A percentile compares a stretch with the other conserved stretches of the same genome.
phyloP scores from a whole-genome alignment of 2,113 vertebrate species.

The Melanerpes aurifrons region DNA sequence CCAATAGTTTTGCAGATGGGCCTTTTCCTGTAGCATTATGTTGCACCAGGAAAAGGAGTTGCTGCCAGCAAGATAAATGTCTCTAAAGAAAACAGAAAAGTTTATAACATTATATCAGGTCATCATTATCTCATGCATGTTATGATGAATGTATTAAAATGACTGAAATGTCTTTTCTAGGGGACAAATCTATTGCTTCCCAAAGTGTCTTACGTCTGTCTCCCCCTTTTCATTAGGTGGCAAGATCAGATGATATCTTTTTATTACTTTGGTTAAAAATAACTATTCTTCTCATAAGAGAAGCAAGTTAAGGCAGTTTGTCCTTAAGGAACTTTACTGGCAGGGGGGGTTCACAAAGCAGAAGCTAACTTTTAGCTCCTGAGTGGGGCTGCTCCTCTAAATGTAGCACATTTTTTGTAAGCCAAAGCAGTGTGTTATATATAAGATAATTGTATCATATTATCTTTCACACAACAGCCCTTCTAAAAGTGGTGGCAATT shows the following conservation, averaged over 20 bases:
- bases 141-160: not conserved
- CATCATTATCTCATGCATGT: not conserved
- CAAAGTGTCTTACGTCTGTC: not conserved
- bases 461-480: not conserved
- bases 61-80: not conserved
- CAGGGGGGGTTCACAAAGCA: not conserved
- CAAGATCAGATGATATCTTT: not conserved
- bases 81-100: not conserved
- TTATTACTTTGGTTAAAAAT: not conserved
- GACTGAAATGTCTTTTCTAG: not conserved
- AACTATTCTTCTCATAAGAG: not conserved
- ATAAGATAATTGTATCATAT: not conserved
- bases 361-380: not conserved
- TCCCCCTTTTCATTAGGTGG: not conserved
- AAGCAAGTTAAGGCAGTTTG: not conserved
- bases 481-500: not conserved
- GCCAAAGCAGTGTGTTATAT: not conserved
- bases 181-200: not conserved
- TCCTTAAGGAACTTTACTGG: not conserved
- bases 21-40: not conserved
- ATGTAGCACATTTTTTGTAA: not conserved
- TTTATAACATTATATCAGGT: not conserved
- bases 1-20: not conserved
- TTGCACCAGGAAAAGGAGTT: not conserved
- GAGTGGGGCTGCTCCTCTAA: not conserved